These are phyloP conservation scores for Lacerta agilis DNA, from an alignment of 2,797 vertebrate species.

Conservation along the genomic window DNA sequence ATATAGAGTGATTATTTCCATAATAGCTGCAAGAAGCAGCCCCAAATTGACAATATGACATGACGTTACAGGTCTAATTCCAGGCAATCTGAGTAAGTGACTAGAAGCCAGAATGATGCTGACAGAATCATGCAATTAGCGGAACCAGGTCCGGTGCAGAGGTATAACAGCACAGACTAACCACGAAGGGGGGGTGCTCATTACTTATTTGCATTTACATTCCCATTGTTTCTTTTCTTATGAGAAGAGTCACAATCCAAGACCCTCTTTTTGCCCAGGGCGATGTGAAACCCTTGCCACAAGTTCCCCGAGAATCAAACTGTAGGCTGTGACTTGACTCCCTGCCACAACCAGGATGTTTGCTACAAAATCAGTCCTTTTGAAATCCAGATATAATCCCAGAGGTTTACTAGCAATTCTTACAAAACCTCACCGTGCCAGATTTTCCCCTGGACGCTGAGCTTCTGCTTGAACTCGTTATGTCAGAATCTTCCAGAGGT, in stretches of 20 bases:
- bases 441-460: no score
- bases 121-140: slow-evolving; percentile 29
- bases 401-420: background rate
- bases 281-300: background rate
- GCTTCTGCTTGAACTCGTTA: background rate
- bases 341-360: background rate
- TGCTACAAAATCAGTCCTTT: background rate
- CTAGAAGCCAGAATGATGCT: slow-evolving; percentile 17
- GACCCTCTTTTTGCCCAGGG: background rate
- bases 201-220: background rate
- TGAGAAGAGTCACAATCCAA: background rate
- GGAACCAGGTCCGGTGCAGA: background rate
- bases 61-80: slow-evolving; percentile 25
- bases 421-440: background rate
- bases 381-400: background rate
- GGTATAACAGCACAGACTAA: background rate
- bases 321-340: background rate
- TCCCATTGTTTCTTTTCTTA: background rate
- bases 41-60: slow-evolving; percentile 30
- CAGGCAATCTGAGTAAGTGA: slow-evolving; percentile 3
- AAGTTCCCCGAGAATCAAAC: no score
- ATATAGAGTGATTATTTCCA: slow-evolving; percentile 11
- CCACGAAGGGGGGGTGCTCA: background rate
- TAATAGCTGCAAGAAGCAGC: slow-evolving; percentile 13
- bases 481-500: no score